Evolutionary conservation across 2,113 vertebrate species (phyloP), one percentile per base, ranked within the genome.

Genomic region (Triplophysa siluroides): DNA sequence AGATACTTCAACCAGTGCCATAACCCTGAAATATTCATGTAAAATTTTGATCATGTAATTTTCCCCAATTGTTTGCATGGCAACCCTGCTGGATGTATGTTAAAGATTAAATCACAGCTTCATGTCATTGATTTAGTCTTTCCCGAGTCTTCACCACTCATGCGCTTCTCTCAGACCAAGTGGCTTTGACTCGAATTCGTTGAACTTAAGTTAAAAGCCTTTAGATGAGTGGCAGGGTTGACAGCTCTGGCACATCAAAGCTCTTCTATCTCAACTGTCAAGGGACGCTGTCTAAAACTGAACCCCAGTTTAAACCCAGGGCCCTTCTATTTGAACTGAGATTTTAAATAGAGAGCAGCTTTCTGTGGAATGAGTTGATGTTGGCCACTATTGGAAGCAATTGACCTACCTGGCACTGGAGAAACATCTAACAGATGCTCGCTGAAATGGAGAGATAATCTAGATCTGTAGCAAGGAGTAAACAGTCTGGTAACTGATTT

Each of bases 161-260:
- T 60, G 29, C 70, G 70, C 71, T 38, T 18, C 29, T 79, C 65
- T 8, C 9, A 52, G 11, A 64, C 60, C 71, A 65, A 1, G 14
- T 2, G 41, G 33, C 78, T 86, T 88, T 88, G 86, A 69, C 66
- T 75, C 79, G 75, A 81, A 84, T 87, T 82, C 65, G 56, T 87
- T 65, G 47, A 77, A 80, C 76, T 74, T 45, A 50, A 62, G 81
- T 70, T 85, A 71, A 73, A 75, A 89, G 78, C 23, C 41, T 77
- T 83, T 80, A 29, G 69, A 85, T 68, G 68, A 26, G 23, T 60
- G 62, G 69, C 43, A 87, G 76, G 68, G 70, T 5, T 87, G 81
- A 83, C 61, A 76, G 66, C 13, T 76, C 68, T 77, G 63, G 29
- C 65, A 78, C 69, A 78, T 47, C 64, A 79, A 76, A 72, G 73